Percentiles rank a stretch among this genome's conserved stretches.
Evolutionary conservation across 2,888 invertebrate species (phyloP).

Genomic region (Sarcophaga rosellei): DNA sequence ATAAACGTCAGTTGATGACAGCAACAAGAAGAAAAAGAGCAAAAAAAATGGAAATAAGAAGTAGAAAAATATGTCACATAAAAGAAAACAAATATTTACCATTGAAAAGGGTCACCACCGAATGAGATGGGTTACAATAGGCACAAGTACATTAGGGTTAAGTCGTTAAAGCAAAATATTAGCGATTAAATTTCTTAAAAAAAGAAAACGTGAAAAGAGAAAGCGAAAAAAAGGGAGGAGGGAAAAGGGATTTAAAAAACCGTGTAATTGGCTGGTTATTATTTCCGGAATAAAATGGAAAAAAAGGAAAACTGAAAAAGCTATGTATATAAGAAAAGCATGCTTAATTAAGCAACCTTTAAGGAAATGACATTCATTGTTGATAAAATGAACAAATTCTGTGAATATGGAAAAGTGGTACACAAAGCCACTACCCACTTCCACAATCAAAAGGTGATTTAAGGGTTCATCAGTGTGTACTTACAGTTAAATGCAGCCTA

Average conservation of each 20-base stretch:
- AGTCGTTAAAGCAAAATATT: background rate
- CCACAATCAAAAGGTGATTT: too few species aligned
- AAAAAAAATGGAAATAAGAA: background rate
- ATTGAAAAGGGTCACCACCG: background rate
- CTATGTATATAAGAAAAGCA: background rate
- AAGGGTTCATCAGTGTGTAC: too few species aligned
- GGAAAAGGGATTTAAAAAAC: background rate
- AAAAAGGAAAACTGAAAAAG: background rate
- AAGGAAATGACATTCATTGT: background rate
- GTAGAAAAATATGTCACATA: too few species aligned
- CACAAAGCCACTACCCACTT: too few species aligned
- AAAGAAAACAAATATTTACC: background rate
- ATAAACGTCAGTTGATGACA: background rate
- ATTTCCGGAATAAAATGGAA: too few species aligned
- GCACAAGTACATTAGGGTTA: background rate
- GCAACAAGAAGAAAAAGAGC: background rate
- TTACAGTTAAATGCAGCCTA: too few species aligned
- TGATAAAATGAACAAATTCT: too few species aligned
- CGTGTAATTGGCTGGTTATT: too few species aligned
- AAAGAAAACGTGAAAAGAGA: background rate
- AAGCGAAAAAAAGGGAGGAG: background rate
- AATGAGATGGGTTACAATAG: background rate
- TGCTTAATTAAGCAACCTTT: background rate
- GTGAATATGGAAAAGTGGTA: too few species aligned
- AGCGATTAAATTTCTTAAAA: background rate